phyloP scores from a whole-genome alignment of 2,113 vertebrate genomes.

The Chelonoidis abingdonii region DNA sequence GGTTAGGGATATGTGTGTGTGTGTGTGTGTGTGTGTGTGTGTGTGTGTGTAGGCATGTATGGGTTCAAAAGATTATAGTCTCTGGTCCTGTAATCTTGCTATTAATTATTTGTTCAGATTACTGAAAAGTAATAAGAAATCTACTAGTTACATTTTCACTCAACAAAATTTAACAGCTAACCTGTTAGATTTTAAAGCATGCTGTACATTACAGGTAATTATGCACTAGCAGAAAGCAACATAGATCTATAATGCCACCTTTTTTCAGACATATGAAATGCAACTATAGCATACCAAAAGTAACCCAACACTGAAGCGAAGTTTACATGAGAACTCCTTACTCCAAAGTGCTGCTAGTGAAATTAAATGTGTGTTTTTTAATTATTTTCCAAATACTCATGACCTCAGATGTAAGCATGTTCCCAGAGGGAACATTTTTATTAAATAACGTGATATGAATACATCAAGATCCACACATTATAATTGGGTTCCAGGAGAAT shows the following conservation, averaged over 20 bases:
- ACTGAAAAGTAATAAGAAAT: constrained; percentile 11
- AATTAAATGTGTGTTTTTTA: neutral
- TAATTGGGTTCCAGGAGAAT: neutral
- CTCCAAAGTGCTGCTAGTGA: neutral
- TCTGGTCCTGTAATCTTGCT: neutral
- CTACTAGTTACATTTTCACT: neutral
- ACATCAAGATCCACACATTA: neutral
- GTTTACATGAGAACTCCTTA: constrained; percentile 1
- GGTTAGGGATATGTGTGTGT: neutral
- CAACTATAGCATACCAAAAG: constrained; percentile 42
- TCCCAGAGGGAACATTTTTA: neutral
- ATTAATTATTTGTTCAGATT: neutral
- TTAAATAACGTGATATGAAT: neutral
- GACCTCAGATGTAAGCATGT: neutral
- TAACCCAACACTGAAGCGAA: constrained; percentile 10
- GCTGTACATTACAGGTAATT: constrained; percentile 47
- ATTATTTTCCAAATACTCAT: neutral
- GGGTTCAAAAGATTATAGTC: neutral
- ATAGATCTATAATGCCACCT: constrained; percentile 77
- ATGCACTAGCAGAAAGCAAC: constrained; percentile 30
- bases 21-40: neutral
- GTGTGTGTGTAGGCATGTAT: neutral
- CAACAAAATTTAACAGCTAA: neutral
- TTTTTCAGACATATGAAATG: constrained; percentile 74
- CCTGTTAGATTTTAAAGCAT: neutral